These are phyloP conservation scores for Lagopus muta DNA, from an alignment of 2,113 vertebrate genomes.

Conservation along the genomic window DNA sequence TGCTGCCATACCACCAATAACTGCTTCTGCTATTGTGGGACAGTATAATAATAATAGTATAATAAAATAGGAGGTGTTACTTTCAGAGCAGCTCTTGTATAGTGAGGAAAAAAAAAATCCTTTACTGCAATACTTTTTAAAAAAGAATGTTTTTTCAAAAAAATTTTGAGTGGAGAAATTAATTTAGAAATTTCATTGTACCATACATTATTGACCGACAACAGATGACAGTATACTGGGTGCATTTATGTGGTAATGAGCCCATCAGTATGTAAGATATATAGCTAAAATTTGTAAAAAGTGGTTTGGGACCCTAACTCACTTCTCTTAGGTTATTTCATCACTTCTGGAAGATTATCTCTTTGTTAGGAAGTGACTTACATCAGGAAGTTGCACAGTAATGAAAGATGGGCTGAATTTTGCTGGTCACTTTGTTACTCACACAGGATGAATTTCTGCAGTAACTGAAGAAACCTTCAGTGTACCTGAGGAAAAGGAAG, in stretches of 20 bases:
- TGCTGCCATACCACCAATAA: background rate
- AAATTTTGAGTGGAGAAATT: background rate
- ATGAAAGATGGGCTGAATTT: background rate
- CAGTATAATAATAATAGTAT: too few species aligned
- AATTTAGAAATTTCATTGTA: background rate
- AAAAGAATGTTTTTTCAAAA: background rate
- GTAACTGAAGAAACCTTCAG: background rate
- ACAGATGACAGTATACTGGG: background rate
- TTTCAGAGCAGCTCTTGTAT: background rate
- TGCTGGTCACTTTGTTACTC: background rate
- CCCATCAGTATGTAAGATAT: background rate
- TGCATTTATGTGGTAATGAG: conserved; percentile 6
- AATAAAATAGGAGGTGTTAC: too few species aligned
- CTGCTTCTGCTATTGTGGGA: background rate
- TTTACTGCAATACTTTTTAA: background rate
- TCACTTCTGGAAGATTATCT: background rate
- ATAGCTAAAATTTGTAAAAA: background rate
- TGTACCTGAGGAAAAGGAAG: background rate
- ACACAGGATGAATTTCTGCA: background rate
- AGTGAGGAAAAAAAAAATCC: background rate
- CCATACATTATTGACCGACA: conserved; percentile 2
- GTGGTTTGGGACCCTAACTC: background rate
- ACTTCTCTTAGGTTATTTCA: background rate
- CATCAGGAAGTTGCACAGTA: background rate
- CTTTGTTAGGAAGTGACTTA: background rate